Base-by-base conservation (phyloP, 2,797 vertebrate species). In the Perodicticus potto region DNA sequence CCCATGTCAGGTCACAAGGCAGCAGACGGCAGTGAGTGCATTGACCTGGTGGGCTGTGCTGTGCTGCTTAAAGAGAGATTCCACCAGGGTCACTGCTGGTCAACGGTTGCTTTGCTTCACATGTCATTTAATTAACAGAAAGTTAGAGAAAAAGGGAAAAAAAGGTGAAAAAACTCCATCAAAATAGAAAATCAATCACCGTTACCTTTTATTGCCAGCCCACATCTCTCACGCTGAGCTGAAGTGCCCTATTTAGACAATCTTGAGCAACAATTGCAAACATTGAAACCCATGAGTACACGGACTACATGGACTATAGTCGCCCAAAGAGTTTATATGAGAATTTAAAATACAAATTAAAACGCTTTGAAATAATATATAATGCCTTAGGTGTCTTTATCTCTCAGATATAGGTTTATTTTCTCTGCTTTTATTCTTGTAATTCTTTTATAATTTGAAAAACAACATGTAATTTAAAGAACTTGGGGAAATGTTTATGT, bases 21-120 rank as follows among this genome's bases (percentile, higher is more conserved):
- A 1, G 6, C 3, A 0, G 7, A 5, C 0, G 0, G 0, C 2
- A 5, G 6, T 0, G 14, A 7, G 22, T 10, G 16, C 53, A 25
- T 4, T 20, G 10, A 23, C n/a, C 45, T 53, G 49, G 14, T 53
- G 49, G 49, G 49, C 49, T 49, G 13, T 2, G 19, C 12, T 37
- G 9, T 4, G 1, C 11, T 40, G 7, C 23, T 3, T 2, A 10
- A 49, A 63, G 59, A 69, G 23, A 77, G 32, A 55, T 40, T 34
- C 55, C 55, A 45, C 22, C 11, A 13, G 7, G 45, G 40, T 10
- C 32, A 27, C 37, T 9, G 2, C 3, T n/a, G n/a, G 4, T 49
- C n/a, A 40, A 12, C 16, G 43, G 19, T 25, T 40, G 5, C 5
- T 83, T 23, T 53, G 27, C 11, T 14, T 65, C 40, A 34, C 29